Percentiles rank a stretch among this genome's conserved stretches.
phyloP scores from a whole-genome alignment of 1,140 invertebrate genomes.

The Pygmarrhopalites habei region DNA sequence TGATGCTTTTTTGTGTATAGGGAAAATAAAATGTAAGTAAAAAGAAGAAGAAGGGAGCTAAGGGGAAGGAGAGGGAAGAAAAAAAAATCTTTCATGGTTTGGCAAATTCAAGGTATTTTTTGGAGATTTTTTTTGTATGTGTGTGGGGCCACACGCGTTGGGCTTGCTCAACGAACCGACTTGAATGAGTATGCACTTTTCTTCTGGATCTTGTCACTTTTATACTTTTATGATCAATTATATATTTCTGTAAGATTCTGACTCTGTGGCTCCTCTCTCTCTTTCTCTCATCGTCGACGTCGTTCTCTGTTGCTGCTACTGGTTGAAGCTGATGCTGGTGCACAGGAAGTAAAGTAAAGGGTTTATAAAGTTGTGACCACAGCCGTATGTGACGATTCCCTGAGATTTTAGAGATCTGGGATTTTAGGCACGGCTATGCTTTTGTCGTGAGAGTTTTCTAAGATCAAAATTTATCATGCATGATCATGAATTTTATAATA shows the following conservation, averaged over 20 bases:
- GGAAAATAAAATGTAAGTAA: neutral
- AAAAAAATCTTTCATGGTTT: conserved; percentile 13
- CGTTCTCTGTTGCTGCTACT: neutral
- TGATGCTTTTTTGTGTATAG: neutral
- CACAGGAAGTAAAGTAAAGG: conserved; percentile 18
- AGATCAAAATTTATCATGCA: too few relatives aligned
- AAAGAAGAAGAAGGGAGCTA: neutral
- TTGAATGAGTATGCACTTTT: conserved; percentile 10
- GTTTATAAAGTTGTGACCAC: conserved; percentile 17
- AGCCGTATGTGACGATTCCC: conserved; percentile 11
- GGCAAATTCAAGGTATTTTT: conserved; percentile 9
- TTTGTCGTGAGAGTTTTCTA: conserved; percentile 4
- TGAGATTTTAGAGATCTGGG: conserved; percentile 9
- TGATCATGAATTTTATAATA: too few relatives aligned
- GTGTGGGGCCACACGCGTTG: conserved; percentile 6
- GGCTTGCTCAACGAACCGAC: conserved; percentile 9
- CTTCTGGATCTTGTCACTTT: conserved; percentile 16
- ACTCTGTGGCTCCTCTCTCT: too few relatives aligned
- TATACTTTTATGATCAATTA: conserved; percentile 19
- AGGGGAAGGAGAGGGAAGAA: neutral
- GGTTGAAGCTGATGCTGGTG: neutral
- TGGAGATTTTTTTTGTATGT: neutral
- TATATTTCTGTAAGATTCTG: conserved; percentile 3
- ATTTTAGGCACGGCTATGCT: conserved; percentile 19
- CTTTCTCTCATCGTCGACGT: neutral